Percentiles rank a stretch among this genome's conserved stretches.
Conservation (phyloP, 2,797 vertebrate species). For the Alosa sapidissima region DNA sequence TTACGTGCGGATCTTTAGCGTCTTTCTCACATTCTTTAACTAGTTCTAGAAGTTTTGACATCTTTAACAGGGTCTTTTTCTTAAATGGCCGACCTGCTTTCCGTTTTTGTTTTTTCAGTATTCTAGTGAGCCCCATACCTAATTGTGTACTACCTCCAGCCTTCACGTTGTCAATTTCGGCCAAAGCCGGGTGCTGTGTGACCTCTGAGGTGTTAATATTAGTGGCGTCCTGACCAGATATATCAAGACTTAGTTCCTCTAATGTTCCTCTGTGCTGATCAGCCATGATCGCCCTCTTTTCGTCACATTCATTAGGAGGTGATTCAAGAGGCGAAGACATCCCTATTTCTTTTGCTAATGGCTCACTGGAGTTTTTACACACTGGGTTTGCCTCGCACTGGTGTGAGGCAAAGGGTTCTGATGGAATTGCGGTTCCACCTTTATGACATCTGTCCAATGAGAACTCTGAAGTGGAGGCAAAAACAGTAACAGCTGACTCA, state of each 20-base stretch:
- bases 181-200: not conserved
- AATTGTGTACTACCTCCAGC: not conserved
- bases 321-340: too few species aligned
- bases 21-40: not conserved
- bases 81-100: not conserved
- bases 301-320: not conserved
- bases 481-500: not conserved
- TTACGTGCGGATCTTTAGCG: not conserved
- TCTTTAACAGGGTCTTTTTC: not conserved
- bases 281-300: not conserved
- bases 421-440: not conserved
- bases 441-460: not conserved
- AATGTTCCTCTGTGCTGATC: not conserved
- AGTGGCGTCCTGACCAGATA: not conserved
- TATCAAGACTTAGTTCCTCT: not conserved
- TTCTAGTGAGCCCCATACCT: not conserved
- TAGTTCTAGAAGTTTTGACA: not conserved
- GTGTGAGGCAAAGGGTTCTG: not conserved
- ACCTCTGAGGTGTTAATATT: not conserved
- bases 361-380: too few species aligned
- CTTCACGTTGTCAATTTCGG: not conserved
- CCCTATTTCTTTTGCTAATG: too few species aligned
- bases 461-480: not conserved
- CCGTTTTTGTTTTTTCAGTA: not conserved
- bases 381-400: not conserved